Percentiles rank a stretch among this genome's conserved stretches.
Evolutionary conservation across 2,888 invertebrate genomes (phyloP).

Genomic region (Dascillus cervinus): DNA sequence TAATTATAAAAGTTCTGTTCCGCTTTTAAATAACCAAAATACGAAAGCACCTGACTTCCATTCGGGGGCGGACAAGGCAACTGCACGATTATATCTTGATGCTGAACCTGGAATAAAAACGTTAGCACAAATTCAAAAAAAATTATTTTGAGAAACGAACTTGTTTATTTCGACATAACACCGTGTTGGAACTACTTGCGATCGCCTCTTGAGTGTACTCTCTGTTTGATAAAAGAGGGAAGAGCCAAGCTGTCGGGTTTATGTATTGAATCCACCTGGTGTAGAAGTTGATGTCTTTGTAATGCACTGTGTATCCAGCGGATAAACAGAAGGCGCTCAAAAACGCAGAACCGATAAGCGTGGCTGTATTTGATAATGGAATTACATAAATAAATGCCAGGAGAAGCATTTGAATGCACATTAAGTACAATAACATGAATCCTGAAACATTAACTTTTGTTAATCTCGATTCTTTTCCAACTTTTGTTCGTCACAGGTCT

Average conservation of each 20-base stretch:
- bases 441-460: slow-evolving; percentile 42
- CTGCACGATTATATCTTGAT: slow-evolving; percentile 81
- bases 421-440: slow-evolving; percentile 63
- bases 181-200: slow-evolving; percentile 46
- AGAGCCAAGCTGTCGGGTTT: slow-evolving; percentile 66
- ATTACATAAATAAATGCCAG: slow-evolving; percentile 60
- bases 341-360: slow-evolving; percentile 52
- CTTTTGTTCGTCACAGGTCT: no score
- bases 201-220: slow-evolving; percentile 62
- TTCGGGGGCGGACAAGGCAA: slow-evolving; percentile 74
- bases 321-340: slow-evolving; percentile 54
- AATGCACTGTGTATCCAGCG: slow-evolving; percentile 63
- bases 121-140: neutral
- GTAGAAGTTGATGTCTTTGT: slow-evolving; percentile 57
- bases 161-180: slow-evolving; percentile 64
- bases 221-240: slow-evolving; percentile 57
- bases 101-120: slow-evolving; percentile 55
- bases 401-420: slow-evolving; percentile 59
- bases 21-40: slow-evolving; percentile 44
- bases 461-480: neutral
- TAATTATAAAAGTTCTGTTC: slow-evolving; percentile 48
- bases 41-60: slow-evolving; percentile 60
- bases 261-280: slow-evolving; percentile 59
- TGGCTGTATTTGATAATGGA: slow-evolving; percentile 56
- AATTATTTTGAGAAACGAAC: slow-evolving; percentile 39